phyloP scores from a whole-genome alignment of 2,888 invertebrate species.

The Lasioglossum marginatum region DNA sequence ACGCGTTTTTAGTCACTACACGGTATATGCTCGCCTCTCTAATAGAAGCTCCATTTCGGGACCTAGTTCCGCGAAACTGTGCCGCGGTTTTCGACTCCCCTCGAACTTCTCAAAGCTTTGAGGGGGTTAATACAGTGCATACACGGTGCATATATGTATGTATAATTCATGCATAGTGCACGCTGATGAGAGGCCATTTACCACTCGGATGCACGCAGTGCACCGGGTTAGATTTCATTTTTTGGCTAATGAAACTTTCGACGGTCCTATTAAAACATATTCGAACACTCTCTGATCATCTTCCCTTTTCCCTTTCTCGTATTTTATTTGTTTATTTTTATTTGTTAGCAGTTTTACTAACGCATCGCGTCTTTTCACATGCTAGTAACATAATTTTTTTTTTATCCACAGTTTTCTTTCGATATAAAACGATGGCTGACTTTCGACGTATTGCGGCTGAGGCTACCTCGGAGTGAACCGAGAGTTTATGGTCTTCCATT shows the following conservation, averaged over 20 bases:
- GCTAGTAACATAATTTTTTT: too few relatives aligned
- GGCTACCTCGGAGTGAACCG: too few relatives aligned
- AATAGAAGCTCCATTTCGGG: not conserved
- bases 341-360: too few relatives aligned
- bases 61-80: not conserved
- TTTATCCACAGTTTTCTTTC: too few relatives aligned
- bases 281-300: not conserved
- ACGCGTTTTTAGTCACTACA: not conserved
- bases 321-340: too few relatives aligned
- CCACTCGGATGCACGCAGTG: not conserved
- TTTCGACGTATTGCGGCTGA: too few relatives aligned
- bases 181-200: not conserved
- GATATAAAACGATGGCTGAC: too few relatives aligned
- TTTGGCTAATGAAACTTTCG: not conserved
- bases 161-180: not conserved
- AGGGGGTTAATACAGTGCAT: not conserved
- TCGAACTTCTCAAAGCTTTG: not conserved
- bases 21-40: not conserved
- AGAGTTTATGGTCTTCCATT: too few relatives aligned
- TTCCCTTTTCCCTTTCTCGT: not conserved
- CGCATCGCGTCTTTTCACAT: too few relatives aligned
- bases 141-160: not conserved
- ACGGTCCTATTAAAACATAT: not conserved
- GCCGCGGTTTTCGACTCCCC: not conserved
- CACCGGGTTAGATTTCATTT: not conserved